Evolutionary conservation across 2,888 invertebrate genomes (phyloP).

Genomic region (Agrochola macilenta): DNA sequence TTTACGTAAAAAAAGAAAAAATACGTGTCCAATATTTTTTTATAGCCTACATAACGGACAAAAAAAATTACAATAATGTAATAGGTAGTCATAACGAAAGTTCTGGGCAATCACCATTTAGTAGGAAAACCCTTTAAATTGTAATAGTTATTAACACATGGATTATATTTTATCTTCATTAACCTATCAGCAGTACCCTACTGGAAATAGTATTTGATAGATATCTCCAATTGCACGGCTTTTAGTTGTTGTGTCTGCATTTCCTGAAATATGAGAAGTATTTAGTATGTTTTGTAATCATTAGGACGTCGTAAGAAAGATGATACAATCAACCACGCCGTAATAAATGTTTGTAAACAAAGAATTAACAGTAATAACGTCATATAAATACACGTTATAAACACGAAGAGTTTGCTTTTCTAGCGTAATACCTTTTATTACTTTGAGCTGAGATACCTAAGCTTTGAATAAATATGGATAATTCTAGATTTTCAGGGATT

Average conservation of each 20-base stretch:
- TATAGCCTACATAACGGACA: too few relatives aligned
- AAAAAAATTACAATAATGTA: neutral
- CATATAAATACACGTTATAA: constrained; percentile 17
- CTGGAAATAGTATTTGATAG: neutral
- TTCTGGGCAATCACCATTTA: neutral
- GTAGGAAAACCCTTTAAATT: neutral
- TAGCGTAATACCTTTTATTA: constrained; percentile 34
- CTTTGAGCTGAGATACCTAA: constrained; percentile 21
- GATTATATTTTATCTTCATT: neutral
- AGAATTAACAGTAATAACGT: constrained; percentile 20
- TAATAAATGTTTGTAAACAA: constrained; percentile 42
- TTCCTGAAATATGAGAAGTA: neutral
- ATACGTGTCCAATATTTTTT: too few relatives aligned
- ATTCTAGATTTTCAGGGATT: constrained; percentile 24
- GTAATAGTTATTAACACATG: neutral
- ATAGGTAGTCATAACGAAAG: neutral
- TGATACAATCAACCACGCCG: neutral
- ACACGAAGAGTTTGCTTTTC: constrained; percentile 5
- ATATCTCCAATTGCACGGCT: neutral
- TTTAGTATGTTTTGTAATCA: neutral
- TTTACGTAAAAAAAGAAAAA: too few relatives aligned
- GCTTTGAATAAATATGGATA: constrained; percentile 30
- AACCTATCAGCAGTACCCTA: neutral
- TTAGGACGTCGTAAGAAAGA: neutral
- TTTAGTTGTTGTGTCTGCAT: neutral